Evolutionary conservation across 2,888 invertebrate genomes (phyloP).

Genomic region (Ectemnius continuus): DNA sequence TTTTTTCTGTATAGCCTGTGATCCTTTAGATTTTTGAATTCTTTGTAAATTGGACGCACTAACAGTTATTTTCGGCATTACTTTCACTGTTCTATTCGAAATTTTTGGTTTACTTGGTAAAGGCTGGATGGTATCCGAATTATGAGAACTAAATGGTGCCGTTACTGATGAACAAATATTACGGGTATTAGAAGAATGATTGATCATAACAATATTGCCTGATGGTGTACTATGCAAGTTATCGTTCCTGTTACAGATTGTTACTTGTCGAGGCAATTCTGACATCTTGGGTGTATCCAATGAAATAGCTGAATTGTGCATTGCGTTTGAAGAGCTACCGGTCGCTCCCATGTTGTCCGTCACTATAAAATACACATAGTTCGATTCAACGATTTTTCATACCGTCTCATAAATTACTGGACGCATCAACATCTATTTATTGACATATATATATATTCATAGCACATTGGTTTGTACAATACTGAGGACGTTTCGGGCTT

Average conservation of each 20-base stretch:
- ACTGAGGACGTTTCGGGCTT: neutral
- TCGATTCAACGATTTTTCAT: slow-evolving; percentile 35
- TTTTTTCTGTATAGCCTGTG: slow-evolving; percentile 53
- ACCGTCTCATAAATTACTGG: neutral
- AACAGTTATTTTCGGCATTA: slow-evolving; percentile 70
- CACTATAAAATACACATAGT: slow-evolving; percentile 69
- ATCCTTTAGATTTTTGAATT: slow-evolving; percentile 44
- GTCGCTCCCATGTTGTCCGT: slow-evolving; percentile 60
- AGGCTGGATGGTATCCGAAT: slow-evolving; percentile 61
- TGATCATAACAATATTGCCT: slow-evolving; percentile 65
- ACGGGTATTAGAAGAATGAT: slow-evolving; percentile 57
- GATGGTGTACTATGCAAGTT: slow-evolving; percentile 54
- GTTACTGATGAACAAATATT: slow-evolving; percentile 54
- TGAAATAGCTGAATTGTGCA: slow-evolving; percentile 51
- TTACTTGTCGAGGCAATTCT: slow-evolving; percentile 55
- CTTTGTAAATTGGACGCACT: slow-evolving; percentile 60
- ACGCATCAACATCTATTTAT: neutral
- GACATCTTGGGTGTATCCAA: slow-evolving; percentile 64
- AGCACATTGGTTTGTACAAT: neutral
- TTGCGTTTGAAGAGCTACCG: slow-evolving; percentile 48
- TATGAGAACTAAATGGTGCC: slow-evolving; percentile 60
- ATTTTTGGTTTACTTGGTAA: slow-evolving; percentile 61
- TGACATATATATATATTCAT: neutral
- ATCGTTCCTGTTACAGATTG: slow-evolving; percentile 55
- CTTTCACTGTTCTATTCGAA: slow-evolving; percentile 57